These are phyloP conservation scores for Thelaira solivaga DNA, from an alignment of 2,888 invertebrate genomes.

Conservation along the genomic window DNA sequence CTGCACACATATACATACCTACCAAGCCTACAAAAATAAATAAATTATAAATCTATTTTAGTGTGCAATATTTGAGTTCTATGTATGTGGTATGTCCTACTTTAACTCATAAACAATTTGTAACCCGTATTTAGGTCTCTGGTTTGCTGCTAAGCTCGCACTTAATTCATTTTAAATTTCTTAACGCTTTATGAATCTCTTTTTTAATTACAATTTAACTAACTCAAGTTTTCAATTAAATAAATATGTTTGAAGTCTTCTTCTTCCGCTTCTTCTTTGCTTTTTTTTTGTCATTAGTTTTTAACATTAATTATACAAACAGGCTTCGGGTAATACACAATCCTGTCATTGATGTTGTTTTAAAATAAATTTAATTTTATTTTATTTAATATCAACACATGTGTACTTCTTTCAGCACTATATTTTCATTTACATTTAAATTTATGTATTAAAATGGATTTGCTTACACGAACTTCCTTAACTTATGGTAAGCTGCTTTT, in stretches of 20 bases:
- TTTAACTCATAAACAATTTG: neutral
- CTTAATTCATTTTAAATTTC: no score
- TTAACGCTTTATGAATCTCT: neutral
- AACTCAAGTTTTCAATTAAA: slow-evolving; percentile 15
- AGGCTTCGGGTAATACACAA: neutral
- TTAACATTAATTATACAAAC: slow-evolving; percentile 9
- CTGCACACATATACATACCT: no score
- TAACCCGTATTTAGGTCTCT: slow-evolving; percentile 1
- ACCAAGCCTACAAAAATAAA: no score
- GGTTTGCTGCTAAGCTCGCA: neutral
- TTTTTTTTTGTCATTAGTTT: slow-evolving; percentile 23
- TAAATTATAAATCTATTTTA: no score
- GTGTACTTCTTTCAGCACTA: neutral
- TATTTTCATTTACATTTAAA: no score
- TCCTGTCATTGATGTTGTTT: slow-evolving; percentile 25
- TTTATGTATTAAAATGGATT: no score
- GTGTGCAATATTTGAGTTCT: no score
- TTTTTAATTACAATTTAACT: neutral
- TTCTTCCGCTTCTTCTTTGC: no score
- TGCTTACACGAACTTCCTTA: no score
- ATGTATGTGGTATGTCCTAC: neutral
- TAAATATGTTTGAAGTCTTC: no score
- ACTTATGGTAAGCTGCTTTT: no score
- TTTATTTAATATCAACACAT: slow-evolving; percentile 19
- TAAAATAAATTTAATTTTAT: neutral